Conservation (phyloP, 2,888 invertebrate species). For the Hyposoter dolosus region DNA sequence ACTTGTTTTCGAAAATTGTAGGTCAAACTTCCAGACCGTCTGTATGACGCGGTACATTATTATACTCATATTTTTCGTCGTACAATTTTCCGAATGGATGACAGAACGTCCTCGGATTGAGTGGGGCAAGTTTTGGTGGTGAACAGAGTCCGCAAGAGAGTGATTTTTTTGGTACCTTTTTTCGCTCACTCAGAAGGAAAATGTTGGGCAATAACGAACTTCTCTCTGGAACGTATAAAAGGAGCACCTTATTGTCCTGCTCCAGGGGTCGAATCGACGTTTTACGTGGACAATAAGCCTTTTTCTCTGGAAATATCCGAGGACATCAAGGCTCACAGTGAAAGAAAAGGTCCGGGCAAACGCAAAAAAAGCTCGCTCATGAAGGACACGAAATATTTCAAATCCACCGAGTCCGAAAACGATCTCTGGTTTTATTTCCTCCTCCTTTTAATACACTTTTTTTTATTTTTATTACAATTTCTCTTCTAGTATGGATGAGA, state of each 20-base stretch:
- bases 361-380: conserved; percentile 36
- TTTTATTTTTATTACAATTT: neutral
- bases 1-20: neutral
- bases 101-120: neutral
- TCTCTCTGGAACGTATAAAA: conserved; percentile 14
- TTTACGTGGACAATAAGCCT: conserved; percentile 52
- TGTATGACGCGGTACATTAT: neutral
- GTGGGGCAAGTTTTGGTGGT: neutral
- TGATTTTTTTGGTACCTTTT: conserved; percentile 1
- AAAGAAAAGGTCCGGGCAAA: conserved; percentile 30
- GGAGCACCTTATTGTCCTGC: conserved; percentile 34
- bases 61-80: neutral
- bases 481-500: neutral
- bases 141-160: neutral
- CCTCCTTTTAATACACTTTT: neutral
- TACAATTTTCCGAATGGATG: neutral
- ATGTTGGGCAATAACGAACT: conserved; percentile 29
- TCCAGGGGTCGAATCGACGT: conserved; percentile 39
- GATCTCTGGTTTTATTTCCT: conserved; percentile 2
- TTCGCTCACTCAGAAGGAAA: conserved; percentile 11
- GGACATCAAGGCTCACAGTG: conserved; percentile 1
- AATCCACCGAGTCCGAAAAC: conserved; percentile 19
- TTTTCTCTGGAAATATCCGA: conserved; percentile 37
- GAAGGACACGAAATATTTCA: conserved; percentile 34
- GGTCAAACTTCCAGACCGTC: neutral